A percentile compares a stretch with the other conserved stretches of the same genome.
phyloP scores from a whole-genome alignment of 2,797 vertebrate species.

The Smutsia gigantea region DNA sequence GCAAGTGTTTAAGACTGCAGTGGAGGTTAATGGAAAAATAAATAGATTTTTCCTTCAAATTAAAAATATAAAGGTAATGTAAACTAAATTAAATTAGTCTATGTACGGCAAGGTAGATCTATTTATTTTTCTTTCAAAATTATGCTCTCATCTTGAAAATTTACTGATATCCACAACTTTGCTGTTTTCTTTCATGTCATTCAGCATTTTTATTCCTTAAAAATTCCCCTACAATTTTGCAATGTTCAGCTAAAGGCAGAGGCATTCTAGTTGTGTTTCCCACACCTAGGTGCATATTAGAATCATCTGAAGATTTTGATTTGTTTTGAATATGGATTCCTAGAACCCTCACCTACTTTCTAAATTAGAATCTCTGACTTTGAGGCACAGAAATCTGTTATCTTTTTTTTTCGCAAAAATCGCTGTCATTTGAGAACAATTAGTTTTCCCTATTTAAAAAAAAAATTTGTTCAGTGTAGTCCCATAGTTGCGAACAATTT shows the following conservation, averaged over 20 bases:
- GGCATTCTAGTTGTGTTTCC: neutral
- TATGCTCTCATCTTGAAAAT: neutral
- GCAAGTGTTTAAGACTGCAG: slow-evolving; percentile 14
- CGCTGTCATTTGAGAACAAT: neutral
- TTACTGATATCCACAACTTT: slow-evolving; percentile 1
- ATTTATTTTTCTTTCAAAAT: slow-evolving; percentile 39
- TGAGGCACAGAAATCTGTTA: neutral
- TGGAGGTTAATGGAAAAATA: neutral
- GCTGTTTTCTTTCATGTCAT: slow-evolving; percentile 25
- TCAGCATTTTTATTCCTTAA: slow-evolving; percentile 1
- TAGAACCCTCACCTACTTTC: neutral
- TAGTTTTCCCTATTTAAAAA: neutral
- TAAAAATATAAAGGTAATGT: slow-evolving; percentile 50
- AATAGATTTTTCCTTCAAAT: slow-evolving; percentile 13
- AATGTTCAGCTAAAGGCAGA: neutral
- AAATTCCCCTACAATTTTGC: neutral
- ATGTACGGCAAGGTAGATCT: neutral
- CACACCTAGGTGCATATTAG: neutral
- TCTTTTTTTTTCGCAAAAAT: neutral
- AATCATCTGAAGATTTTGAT: neutral
- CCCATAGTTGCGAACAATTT: neutral
- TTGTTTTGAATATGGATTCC: neutral
- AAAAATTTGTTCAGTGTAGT: neutral
- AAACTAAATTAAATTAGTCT: slow-evolving; percentile 61
- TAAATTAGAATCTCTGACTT: neutral